These are phyloP conservation scores for Ploceus nigricollis DNA, from an alignment of 2,113 vertebrate species.

Conservation along the genomic window DNA sequence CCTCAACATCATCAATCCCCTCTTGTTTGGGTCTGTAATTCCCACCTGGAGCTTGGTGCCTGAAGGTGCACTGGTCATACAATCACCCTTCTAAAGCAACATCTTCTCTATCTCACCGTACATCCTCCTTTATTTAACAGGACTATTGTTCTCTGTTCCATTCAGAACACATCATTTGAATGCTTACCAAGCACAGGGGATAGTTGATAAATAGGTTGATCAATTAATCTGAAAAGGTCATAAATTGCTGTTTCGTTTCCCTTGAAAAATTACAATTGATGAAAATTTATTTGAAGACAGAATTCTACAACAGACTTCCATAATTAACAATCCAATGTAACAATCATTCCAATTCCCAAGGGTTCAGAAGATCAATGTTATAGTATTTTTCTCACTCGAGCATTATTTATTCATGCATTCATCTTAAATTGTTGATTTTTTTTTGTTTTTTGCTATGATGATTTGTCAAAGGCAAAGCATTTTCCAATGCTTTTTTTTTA, in stretches of 20 bases:
- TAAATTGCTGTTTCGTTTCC: neutral
- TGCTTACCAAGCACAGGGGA: neutral
- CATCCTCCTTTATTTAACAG: neutral
- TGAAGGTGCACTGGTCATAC: neutral
- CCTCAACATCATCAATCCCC: neutral
- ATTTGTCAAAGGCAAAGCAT: neutral
- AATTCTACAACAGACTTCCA: neutral
- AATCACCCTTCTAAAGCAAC: neutral
- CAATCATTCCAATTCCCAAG: neutral
- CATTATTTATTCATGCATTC: neutral
- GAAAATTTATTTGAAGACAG: neutral
- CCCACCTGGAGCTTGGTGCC: neutral
- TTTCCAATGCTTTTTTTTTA: neutral
- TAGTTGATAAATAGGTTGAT: neutral
- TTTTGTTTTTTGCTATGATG: neutral
- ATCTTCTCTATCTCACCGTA: neutral
- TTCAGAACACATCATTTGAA: neutral
- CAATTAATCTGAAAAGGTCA: neutral
- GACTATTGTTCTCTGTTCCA: neutral
- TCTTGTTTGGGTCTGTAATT: neutral
- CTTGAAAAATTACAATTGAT: neutral
- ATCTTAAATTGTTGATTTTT: neutral
- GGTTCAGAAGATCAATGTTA: neutral
- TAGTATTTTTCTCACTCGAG: neutral
- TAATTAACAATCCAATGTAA: constrained; percentile 38